Evolutionary conservation across 2,113 vertebrate genomes (phyloP), one percentile per base, ranked within the genome.

Genomic region (Sarotherodon lohbergeri): DNA sequence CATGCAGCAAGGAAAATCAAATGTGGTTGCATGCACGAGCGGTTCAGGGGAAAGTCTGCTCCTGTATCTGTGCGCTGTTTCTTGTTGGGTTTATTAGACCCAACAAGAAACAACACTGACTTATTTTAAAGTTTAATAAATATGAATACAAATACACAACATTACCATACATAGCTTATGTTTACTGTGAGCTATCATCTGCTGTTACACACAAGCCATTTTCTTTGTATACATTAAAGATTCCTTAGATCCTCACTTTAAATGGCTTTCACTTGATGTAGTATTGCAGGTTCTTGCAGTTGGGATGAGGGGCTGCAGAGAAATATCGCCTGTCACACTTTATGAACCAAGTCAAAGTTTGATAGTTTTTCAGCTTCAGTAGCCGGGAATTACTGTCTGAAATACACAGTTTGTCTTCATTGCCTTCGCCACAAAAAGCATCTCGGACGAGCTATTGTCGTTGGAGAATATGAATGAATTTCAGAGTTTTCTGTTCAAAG

Each of bases 171-270:
- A 90, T 81, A 91, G 91, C 61, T 41, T 61, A 78, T 88, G 93
- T 93, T 93, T 94, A 90, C 80, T 41, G 17, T 4, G 63, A 80
- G 50, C 84, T 91, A 85, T 87, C 79, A 84, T 34, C 9, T 48
- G 57, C 59, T 13, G 82, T 86, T 54, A 84, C 80, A 78, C 81
- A 34, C 36, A 54, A 50, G 34, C 82, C 22, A 32, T 9, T 48
- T 89, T 79, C 82, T 79, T 11, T 95, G 94, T 95, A 29, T 92
- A 94, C 85, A 84, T 88, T 89, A 85, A 50, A 94, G 89, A 96
- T 94, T 95, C 93, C 90, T 89, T 5, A 81, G 63, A 90, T 88
- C 57, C 80, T 90, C 54, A 13, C 82, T 85, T 89, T 84, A 84
- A 91, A 91, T 88, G 87, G 43, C 80, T 82, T 84, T 85, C 16